Conservation (phyloP, 2,888 invertebrate species). For the Netelia melanura region DNA sequence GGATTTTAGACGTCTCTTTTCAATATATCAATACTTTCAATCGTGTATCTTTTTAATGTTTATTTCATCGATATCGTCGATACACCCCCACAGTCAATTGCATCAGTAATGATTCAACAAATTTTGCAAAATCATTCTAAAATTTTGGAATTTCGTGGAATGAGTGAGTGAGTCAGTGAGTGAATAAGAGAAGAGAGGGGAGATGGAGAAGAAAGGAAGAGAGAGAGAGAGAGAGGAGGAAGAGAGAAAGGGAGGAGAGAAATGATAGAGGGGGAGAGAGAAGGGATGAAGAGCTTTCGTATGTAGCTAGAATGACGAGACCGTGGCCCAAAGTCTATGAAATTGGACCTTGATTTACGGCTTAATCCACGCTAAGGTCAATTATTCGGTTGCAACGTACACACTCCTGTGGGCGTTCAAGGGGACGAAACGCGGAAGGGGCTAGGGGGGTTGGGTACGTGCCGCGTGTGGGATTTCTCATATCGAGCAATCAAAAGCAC, state of each 20-base stretch:
- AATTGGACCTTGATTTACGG: constrained; percentile 47
- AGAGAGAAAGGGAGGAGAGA: too few species aligned
- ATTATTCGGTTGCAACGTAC: constrained; percentile 20
- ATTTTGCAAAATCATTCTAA: not conserved
- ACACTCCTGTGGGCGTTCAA: not conserved
- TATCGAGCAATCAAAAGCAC: not conserved
- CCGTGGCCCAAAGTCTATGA: constrained; percentile 25
- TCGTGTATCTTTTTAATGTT: too few species aligned
- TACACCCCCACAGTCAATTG: not conserved
- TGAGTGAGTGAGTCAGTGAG: not conserved
- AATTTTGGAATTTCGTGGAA: not conserved
- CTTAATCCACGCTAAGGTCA: constrained; percentile 31
- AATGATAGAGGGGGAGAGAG: not conserved
- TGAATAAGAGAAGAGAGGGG: not conserved
- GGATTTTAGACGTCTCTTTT: too few species aligned
- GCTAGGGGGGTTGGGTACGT: not conserved
- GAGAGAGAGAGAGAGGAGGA: too few species aligned
- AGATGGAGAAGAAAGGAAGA: too few species aligned
- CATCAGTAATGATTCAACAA: not conserved
- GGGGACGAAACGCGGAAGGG: not conserved
- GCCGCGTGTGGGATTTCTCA: not conserved
- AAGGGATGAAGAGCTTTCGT: not conserved
- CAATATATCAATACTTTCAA: too few species aligned
- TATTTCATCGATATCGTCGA: not conserved
- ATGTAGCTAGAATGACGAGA: constrained; percentile 15